phyloP scores from a whole-genome alignment of 1,140 invertebrate genomes.

The Pseudachorutes palmiensis region DNA sequence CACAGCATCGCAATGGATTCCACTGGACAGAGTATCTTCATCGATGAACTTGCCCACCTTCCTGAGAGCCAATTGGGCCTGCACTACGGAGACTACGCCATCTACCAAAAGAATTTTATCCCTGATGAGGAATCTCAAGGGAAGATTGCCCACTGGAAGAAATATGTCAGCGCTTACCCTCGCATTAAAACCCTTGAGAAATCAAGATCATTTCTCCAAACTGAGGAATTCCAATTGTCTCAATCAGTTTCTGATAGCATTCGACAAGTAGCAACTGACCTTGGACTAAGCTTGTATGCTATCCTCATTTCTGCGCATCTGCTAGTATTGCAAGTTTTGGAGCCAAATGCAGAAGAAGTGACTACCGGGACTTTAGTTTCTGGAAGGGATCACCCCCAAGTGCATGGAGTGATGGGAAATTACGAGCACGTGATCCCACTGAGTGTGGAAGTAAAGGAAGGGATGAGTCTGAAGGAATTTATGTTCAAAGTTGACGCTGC shows the following conservation, averaged over 20 bases:
- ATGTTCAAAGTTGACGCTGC: too few species aligned
- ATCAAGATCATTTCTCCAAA: too few species aligned
- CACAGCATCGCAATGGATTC: conserved; percentile 3
- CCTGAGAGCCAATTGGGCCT: not conserved
- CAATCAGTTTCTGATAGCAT: not conserved
- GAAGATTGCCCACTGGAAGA: not conserved
- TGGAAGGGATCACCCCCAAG: not conserved
- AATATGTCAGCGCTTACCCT: not conserved
- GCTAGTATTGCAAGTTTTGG: not conserved
- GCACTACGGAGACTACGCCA: not conserved
- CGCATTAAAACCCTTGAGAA: too few species aligned
- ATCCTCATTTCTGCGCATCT: not conserved
- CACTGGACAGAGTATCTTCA: not conserved
- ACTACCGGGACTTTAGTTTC: not conserved
- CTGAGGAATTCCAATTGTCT: not conserved
- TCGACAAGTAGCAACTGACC: not conserved
- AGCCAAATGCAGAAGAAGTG: not conserved
- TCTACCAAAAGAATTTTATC: not conserved
- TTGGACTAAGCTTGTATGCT: not conserved
- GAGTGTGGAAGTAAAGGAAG: not conserved
- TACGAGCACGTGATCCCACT: not conserved
- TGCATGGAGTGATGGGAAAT: not conserved
- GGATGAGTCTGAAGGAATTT: too few species aligned
- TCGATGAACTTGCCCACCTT: not conserved
- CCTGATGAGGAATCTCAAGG: not conserved